These are phyloP conservation scores for Ptychoptera contaminata DNA, from an alignment of 2,888 invertebrate species.

Conservation along the genomic window DNA sequence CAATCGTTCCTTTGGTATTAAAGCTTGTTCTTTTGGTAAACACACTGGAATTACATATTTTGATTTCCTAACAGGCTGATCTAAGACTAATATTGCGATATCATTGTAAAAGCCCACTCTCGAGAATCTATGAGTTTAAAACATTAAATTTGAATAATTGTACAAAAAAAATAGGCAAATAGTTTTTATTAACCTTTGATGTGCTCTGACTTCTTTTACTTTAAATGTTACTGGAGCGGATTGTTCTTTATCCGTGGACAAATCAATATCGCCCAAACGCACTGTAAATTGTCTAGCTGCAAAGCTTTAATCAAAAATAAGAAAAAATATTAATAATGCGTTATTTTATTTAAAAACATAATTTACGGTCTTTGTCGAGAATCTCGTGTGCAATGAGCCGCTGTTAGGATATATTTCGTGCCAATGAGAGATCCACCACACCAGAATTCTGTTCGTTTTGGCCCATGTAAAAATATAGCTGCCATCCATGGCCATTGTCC, in stretches of 20 bases:
- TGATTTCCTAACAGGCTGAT: slow-evolving; percentile 56
- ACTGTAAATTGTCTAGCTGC: slow-evolving; percentile 79
- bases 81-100: slow-evolving; percentile 46
- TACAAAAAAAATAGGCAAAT: too few species aligned
- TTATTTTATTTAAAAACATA: neutral
- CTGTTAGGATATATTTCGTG: slow-evolving; percentile 62
- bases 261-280: slow-evolving; percentile 73
- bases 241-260: slow-evolving; percentile 69
- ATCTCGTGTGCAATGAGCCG: slow-evolving; percentile 87
- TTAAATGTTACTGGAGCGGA: slow-evolving; percentile 66
- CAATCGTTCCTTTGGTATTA: slow-evolving; percentile 23
- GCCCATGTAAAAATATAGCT: slow-evolving; percentile 78
- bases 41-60: slow-evolving; percentile 81
- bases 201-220: slow-evolving; percentile 64
- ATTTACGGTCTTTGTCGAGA: slow-evolving; percentile 71
- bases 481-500: slow-evolving; percentile 97
- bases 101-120: slow-evolving; percentile 90
- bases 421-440: slow-evolving; percentile 82
- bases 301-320: slow-evolving; percentile 40
- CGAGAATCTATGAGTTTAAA: slow-evolving; percentile 43
- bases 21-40: slow-evolving; percentile 40
- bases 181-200: slow-evolving; percentile 43
- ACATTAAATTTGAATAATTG: neutral
- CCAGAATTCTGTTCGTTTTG: slow-evolving; percentile 77
- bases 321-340: neutral